These are phyloP conservation scores for Anomalospiza imberbis DNA, from an alignment of 2,797 vertebrate species.

Conservation along the genomic window DNA sequence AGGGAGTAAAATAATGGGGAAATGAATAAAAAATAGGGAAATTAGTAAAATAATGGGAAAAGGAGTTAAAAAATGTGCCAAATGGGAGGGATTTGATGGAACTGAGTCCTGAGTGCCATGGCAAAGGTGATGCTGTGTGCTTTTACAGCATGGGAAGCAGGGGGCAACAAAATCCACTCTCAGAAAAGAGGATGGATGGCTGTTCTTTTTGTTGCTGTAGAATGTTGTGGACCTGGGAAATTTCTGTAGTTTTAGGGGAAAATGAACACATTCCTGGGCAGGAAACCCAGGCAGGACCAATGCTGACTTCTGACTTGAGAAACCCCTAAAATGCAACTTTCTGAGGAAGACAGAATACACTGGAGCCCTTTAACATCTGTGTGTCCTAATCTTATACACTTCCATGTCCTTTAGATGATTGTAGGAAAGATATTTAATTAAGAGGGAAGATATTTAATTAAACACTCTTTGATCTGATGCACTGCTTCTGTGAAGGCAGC, in stretches of 20 bases:
- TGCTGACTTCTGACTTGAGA: neutral
- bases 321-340: neutral
- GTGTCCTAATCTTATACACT: neutral
- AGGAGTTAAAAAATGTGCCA: neutral
- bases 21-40: neutral
- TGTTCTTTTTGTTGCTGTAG: neutral
- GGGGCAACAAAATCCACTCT: conserved; percentile 29
- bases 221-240: neutral
- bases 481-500: neutral
- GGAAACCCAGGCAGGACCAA: neutral
- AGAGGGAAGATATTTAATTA: neutral
- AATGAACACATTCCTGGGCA: neutral
- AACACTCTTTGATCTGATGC: neutral
- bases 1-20: neutral
- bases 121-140: neutral
- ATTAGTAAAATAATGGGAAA: neutral
- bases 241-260: neutral
- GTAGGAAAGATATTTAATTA: neutral
- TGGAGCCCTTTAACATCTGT: neutral
- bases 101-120: neutral
- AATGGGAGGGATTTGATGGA: neutral
- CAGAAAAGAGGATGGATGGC: neutral
- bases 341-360: neutral
- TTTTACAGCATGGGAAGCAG: conserved; percentile 12
- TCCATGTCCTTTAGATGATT: neutral